Evolutionary conservation across 2,113 vertebrate species (phyloP).

Genomic region (Mastomys coucha): DNA sequence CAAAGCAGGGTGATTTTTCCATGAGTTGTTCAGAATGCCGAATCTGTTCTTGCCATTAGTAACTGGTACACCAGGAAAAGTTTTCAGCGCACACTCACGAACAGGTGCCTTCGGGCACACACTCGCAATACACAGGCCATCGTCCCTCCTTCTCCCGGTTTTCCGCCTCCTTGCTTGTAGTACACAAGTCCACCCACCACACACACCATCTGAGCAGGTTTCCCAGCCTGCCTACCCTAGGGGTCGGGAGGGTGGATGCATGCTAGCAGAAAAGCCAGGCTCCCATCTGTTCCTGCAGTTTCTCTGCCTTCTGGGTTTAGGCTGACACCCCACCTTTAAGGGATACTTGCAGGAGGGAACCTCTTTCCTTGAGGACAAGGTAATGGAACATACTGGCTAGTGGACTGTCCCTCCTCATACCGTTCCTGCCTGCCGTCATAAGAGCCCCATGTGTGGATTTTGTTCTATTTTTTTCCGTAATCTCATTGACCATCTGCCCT

Average conservation of each 20-base stretch:
- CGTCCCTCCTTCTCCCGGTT: background rate
- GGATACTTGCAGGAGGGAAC: background rate
- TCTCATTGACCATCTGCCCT: constrained; percentile 55
- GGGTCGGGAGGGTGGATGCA: background rate
- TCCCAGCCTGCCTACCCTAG: rapidly evolving
- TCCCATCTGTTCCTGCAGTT: background rate
- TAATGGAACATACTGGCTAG: background rate
- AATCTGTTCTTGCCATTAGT: background rate
- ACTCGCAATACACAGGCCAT: background rate
- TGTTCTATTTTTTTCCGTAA: background rate
- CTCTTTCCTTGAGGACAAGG: background rate
- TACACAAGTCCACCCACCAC: background rate
- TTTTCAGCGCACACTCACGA: background rate
- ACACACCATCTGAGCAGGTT: rapidly evolving
- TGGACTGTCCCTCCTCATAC: background rate
- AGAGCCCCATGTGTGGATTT: background rate
- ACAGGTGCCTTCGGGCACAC: background rate
- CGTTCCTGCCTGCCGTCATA: constrained; percentile 44
- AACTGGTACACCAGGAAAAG: background rate
- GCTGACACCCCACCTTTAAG: background rate
- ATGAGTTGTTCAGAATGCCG: constrained; percentile 2
- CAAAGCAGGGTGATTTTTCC: background rate
- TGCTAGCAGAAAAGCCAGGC: background rate
- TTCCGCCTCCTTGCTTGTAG: background rate
- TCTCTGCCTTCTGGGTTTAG: background rate